A percentile compares a stretch with the other conserved stretches of the same genome.
Evolutionary conservation across 2,113 vertebrate species (phyloP).

Genomic region (Strix aluco): DNA sequence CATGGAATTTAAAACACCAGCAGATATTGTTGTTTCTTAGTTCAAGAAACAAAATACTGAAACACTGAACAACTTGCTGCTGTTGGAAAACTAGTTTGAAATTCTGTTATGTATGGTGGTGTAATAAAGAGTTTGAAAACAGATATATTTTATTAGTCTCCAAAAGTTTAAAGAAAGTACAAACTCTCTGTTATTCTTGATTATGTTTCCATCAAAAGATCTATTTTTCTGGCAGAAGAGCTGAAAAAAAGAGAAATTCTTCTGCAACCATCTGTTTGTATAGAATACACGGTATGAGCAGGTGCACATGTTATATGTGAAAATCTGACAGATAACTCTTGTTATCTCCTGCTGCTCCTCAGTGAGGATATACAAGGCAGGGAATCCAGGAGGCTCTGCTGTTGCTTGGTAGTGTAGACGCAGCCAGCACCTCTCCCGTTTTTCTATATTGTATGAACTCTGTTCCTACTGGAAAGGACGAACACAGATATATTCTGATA

Average conservation of each 20-base stretch:
- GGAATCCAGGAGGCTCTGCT: background rate
- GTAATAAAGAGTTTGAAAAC: background rate
- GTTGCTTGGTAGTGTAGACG: background rate
- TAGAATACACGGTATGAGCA: background rate
- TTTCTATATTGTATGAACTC: background rate
- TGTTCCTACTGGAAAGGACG: background rate
- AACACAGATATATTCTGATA: background rate
- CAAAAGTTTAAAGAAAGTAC: background rate
- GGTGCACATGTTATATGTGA: background rate
- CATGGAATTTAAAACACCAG: background rate
- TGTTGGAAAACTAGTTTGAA: background rate
- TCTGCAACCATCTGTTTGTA: background rate
- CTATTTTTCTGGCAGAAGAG: background rate
- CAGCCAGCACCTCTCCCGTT: background rate
- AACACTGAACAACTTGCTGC: background rate
- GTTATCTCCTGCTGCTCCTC: background rate
- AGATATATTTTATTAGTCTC: background rate
- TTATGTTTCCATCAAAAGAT: background rate
- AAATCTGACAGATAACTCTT: background rate
- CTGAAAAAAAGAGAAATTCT: background rate
- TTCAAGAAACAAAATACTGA: background rate
- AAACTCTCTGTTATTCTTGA: background rate
- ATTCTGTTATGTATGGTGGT: background rate
- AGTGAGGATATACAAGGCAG: background rate
- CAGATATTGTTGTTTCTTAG: background rate